phyloP scores from a whole-genome alignment of 2,797 vertebrate species.

The Danionella dracula region DNA sequence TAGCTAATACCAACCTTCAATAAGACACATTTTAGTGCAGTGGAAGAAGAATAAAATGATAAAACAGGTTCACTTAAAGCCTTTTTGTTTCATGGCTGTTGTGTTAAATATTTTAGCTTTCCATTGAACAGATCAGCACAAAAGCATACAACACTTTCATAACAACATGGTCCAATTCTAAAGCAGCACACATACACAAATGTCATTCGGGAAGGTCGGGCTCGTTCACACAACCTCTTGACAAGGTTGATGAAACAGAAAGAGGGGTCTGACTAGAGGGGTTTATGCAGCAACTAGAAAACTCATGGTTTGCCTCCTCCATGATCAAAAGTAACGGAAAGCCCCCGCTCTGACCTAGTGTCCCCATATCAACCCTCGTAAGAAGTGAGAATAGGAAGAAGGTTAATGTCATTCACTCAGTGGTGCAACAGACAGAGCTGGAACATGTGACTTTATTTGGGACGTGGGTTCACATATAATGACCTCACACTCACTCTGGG shows the following conservation, averaged over 20 bases:
- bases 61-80: too few species aligned
- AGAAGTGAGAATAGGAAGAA: neutral
- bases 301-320: neutral
- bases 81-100: too few species aligned
- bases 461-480: neutral
- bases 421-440: neutral
- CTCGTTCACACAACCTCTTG: constrained; percentile 47
- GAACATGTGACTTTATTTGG: constrained; percentile 11
- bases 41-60: too few species aligned
- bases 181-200: constrained; percentile 42
- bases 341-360: neutral
- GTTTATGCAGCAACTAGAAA: constrained; percentile 48
- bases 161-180: neutral
- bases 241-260: constrained; percentile 66
- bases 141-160: neutral
- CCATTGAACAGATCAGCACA: neutral
- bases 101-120: neutral
- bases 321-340: neutral
- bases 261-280: constrained; percentile 15
- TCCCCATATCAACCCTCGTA: neutral
- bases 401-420: neutral
- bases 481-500: neutral
- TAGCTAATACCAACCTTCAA: too few species aligned
- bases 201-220: constrained; percentile 63
- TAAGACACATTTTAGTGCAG: too few species aligned